A percentile compares a stretch with the other conserved stretches of the same genome.
Evolutionary conservation across 2,113 vertebrate genomes (phyloP).

Genomic region (Mesoclemmys tuberculata): DNA sequence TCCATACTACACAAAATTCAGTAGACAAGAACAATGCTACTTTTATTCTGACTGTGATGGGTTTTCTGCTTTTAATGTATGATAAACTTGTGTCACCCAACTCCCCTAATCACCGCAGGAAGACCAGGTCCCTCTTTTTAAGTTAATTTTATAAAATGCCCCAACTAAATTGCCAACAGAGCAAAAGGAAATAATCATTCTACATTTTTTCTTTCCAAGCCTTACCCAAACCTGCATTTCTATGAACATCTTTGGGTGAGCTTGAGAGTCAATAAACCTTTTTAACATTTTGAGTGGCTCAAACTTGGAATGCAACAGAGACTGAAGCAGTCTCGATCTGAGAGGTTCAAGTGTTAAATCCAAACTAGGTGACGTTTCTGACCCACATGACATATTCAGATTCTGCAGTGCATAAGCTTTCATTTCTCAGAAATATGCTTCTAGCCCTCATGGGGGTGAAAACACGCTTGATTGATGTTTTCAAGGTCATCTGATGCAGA

Average conservation of each 20-base stretch:
- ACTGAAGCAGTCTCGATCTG: not conserved
- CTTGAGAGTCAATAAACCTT: not conserved
- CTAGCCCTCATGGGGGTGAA: not conserved
- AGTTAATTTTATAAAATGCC: not conserved
- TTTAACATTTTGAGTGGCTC: not conserved
- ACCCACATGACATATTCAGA: not conserved
- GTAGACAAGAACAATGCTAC: not conserved
- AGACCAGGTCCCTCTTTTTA: not conserved
- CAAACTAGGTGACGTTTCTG: accelerated
- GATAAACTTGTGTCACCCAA: not conserved
- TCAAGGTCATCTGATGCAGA: not conserved
- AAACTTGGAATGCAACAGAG: not conserved
- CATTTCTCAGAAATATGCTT: not conserved
- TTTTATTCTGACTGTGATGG: not conserved
- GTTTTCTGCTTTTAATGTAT: not conserved
- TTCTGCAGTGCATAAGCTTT: not conserved
- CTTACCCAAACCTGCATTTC: not conserved
- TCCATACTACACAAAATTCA: not conserved
- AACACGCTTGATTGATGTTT: not conserved
- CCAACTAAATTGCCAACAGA: not conserved
- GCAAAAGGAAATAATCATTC: not conserved
- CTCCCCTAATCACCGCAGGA: not conserved
- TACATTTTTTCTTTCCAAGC: not conserved
- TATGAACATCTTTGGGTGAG: not conserved
- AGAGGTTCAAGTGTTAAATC: not conserved